phyloP scores from a whole-genome alignment of 2,113 vertebrate genomes.

The Entelurus aequoreus region DNA sequence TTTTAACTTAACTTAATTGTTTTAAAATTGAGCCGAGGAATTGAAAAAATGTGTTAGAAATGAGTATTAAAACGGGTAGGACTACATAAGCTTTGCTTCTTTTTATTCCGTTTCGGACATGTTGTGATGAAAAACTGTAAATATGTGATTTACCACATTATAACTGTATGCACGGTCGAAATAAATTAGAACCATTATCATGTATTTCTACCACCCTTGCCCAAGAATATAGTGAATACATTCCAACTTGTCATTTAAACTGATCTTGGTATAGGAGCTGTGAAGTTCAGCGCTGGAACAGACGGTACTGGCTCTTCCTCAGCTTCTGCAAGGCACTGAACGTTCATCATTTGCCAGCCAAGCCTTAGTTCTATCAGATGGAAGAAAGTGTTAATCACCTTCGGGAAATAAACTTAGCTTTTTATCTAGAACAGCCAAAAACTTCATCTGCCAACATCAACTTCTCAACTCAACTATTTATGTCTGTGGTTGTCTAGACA shows the following conservation, averaged over 20 bases:
- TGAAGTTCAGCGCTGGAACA: constrained; percentile 38
- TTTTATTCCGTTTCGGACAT: no score
- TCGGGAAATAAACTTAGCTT: constrained; percentile 27
- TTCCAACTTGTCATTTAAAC: constrained; percentile 40
- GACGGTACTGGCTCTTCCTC: constrained; percentile 20
- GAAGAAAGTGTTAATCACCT: constrained; percentile 18
- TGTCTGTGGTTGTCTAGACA: constrained; percentile 47
- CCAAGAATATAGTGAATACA: constrained; percentile 40
- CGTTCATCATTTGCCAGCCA: constrained; percentile 18
- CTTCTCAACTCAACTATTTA: constrained; percentile 15
- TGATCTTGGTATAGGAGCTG: constrained; percentile 26
- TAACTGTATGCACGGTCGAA: no score
- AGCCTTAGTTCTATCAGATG: constrained; percentile 23
- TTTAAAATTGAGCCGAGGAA: no score
- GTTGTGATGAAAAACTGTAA: no score
- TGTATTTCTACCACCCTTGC: constrained; percentile 37
- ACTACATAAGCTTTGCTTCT: no score
- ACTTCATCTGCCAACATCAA: constrained; percentile 18
- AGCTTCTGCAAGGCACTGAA: constrained; percentile 19
- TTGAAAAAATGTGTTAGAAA: no score
- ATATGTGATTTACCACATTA: no score
- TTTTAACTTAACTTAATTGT: no score
- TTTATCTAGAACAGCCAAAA: constrained; percentile 32
- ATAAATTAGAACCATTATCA: no score
- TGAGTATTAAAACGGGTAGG: no score